Evolutionary conservation across 1,140 invertebrate species (phyloP), one percentile per base, ranked within the genome.

Genomic region (Adoxophyes honmai): DNA sequence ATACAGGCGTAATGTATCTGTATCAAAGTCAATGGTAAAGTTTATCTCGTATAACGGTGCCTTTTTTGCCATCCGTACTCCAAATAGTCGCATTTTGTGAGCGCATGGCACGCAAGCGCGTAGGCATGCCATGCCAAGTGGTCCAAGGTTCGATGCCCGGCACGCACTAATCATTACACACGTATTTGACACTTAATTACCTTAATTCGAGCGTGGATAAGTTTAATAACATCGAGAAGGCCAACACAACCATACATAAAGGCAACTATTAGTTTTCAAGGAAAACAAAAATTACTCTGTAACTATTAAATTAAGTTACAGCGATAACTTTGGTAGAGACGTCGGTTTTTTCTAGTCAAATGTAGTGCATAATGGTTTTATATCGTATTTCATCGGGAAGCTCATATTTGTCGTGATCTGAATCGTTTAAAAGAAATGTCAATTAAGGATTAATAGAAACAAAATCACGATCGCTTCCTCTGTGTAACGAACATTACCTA

Each of bases 141-240:
- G 42, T 48, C 42, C 42, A 48, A 48, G 42, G 42, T 48, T 33
- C 42, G 42, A 48, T 18, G 21, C 42, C 42, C 18, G 38, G 13
- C 38, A 28, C 21, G 21, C 21, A 28, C 21, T 3, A 16, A 44
- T 21, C 39, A 44, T n/a, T 44, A 6, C 10, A 48, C 21, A 48
- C 42, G 42, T 13, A 48, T 48, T 18, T 4, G 10, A 3, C 39
- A 48, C 10, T 48, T 48, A 48, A 48, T 48, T 48, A 28, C 21
- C 18, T 21, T 33, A 48, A 48, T 48, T 48, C 21, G 16, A 28
- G 42, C 21, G 16, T 21, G 42, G 28, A 13, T 10, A 44, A 44
- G 1, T 48, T 48, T 21, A 48, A 48, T 21, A 5, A 33, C 16
- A 48, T 28, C 6, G 21, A 3, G 21, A 28, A 48, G 10, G n/a